These are phyloP conservation scores for Anhinga rufa DNA, from an alignment of 2,113 vertebrate species.

Conservation along the genomic window DNA sequence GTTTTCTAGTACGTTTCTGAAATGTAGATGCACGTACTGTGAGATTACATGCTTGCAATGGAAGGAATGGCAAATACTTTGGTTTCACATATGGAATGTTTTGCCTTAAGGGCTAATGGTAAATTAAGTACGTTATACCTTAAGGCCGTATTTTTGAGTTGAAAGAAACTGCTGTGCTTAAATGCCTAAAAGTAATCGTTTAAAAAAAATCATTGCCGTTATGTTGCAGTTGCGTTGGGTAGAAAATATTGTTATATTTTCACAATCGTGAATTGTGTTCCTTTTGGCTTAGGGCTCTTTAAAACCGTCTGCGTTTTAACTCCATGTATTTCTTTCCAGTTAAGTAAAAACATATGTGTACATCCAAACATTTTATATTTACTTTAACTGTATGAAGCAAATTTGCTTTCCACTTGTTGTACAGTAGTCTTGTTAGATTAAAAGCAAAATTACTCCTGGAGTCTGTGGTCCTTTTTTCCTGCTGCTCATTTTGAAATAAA, in stretches of 20 bases:
- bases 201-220: slow-evolving; percentile 17
- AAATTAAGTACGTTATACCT: not conserved
- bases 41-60: slow-evolving; percentile 24
- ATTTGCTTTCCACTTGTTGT: slow-evolving; percentile 50
- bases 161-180: slow-evolving; percentile 24
- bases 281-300: slow-evolving; percentile 25
- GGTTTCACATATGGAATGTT: not conserved
- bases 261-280: slow-evolving; percentile 13
- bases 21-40: slow-evolving; percentile 14
- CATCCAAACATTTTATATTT: slow-evolving; percentile 64
- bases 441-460: slow-evolving; percentile 39
- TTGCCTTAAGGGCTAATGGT: not conserved
- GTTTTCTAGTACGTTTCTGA: slow-evolving; percentile 36
- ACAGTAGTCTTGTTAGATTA: slow-evolving; percentile 62
- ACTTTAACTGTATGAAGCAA: slow-evolving; percentile 53
- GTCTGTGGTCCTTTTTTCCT: not conserved
- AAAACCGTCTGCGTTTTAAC: slow-evolving; percentile 14
- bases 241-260: slow-evolving; percentile 12
- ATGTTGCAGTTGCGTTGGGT: slow-evolving; percentile 35
- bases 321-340: slow-evolving; percentile 49
- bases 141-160: slow-evolving; percentile 12
- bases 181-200: slow-evolving; percentile 38
- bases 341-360: slow-evolving; percentile 12
- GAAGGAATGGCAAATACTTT: not conserved
- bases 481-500: not conserved